Conservation (phyloP, 2,113 vertebrate species). For the Crotalus horridus region DNA sequence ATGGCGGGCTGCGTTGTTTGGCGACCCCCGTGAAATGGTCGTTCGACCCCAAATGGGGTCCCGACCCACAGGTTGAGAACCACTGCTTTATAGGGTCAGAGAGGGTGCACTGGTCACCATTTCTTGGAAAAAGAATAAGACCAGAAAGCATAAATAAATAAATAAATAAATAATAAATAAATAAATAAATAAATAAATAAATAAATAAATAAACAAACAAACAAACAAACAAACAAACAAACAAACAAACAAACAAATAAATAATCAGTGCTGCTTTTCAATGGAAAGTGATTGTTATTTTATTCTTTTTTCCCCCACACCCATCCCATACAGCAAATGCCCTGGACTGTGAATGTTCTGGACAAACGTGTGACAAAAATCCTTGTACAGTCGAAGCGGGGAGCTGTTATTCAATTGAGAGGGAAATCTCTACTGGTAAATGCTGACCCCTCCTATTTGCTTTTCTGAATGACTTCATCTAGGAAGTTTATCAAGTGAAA, state of each 20-base stretch:
- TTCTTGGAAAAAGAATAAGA: background rate
- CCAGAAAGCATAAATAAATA: background rate
- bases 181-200: background rate
- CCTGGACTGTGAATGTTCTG: background rate
- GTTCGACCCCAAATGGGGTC: too few species aligned
- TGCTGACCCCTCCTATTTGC: background rate
- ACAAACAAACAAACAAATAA: background rate
- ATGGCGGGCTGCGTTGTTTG: too few species aligned
- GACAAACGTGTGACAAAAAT: fast-evolving
- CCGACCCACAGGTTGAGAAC: too few species aligned
- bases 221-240: background rate
- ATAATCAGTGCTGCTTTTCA: background rate
- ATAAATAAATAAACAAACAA: background rate
- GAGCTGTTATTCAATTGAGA: background rate
- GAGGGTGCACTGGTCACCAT: background rate
- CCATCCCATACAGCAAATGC: background rate
- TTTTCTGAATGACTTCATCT: background rate
- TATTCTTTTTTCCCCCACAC: background rate
- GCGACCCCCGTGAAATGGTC: too few species aligned
- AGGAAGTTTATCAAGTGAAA: background rate
- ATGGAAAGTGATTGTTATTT: background rate
- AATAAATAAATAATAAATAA: background rate
- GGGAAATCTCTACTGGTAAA: background rate
- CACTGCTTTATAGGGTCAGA: background rate
- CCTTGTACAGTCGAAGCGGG: fast-evolving